phyloP scores from a whole-genome alignment of 2,888 invertebrate species.

The Cecidostiba fungosa region DNA sequence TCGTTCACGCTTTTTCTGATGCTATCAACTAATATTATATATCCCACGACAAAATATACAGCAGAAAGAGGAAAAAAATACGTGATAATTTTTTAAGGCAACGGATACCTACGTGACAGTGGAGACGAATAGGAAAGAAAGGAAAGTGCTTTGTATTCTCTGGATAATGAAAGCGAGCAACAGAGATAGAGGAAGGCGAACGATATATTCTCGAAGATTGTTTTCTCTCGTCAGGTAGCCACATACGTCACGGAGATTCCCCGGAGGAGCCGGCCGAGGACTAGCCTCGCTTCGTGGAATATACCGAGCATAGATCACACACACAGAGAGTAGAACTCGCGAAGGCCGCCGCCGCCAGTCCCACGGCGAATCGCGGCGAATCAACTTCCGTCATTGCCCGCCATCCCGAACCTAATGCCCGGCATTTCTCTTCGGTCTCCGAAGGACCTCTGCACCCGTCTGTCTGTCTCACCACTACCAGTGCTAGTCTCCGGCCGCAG shows the following conservation, averaged over 20 bases:
- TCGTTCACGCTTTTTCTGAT: background rate
- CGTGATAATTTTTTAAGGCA: constrained; percentile 23
- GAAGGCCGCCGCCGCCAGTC: constrained; percentile 69
- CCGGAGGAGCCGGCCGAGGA: constrained; percentile 70
- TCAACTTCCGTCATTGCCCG: constrained; percentile 80
- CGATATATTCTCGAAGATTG: constrained; percentile 80
- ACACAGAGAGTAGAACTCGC: constrained; percentile 70
- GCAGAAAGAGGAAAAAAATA: background rate
- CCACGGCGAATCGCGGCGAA: constrained; percentile 77
- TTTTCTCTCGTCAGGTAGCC: constrained; percentile 80
- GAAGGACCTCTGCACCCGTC: constrained; percentile 68
- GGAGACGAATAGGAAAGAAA: constrained; percentile 31
- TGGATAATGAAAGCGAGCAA: constrained; percentile 46
- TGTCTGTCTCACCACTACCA: background rate
- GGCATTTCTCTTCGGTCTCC: constrained; percentile 79
- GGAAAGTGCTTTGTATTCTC: constrained; percentile 25
- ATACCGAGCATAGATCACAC: constrained; percentile 78
- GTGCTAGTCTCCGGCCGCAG: background rate
- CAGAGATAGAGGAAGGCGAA: constrained; percentile 64
- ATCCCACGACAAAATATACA: background rate
- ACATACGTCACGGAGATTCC: constrained; percentile 79
- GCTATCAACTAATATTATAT: background rate
- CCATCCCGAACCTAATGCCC: constrained; percentile 78
- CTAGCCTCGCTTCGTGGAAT: constrained; percentile 73
- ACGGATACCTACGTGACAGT: constrained; percentile 21